Base-by-base conservation (phyloP, 2,888 invertebrate genomes). In the Pimpla rufipes region DNA sequence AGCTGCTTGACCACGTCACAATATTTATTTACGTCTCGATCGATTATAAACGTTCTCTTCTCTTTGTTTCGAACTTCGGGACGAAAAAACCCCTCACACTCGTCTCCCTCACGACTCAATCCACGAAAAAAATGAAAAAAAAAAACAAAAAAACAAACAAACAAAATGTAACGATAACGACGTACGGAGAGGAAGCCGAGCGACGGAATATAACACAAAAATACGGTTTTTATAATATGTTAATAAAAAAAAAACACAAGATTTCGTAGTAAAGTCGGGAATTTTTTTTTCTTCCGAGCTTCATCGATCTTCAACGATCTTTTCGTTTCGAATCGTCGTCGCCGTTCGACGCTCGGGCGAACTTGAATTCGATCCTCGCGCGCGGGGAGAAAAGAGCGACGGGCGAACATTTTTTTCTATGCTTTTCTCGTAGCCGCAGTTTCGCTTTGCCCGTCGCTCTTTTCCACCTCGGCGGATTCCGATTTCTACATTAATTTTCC, bases 11-110 rank as follows among this genome's bases (percentile, higher is more conserved):
- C 47, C 21, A 85, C 88, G 88, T 90, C 89, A 88, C 87, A 87
- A 86, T 92, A 92, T 91, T 92, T 91, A 92, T 92, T 91, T 91
- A 90, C 89, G 88, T 91, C 87, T 87, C 88, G 84, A 83, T 88
- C 87, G 89, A 87, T 68, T 67, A 62, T 62, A 16, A n/a, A 37
- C 37, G 35, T 62, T 62, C 16, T 62, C 16, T 40, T 18, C 16
- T 40, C 11, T 29, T 40, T 16, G 16, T 62, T 59, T 62, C 40
- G 18, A 62, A 40, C 16, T 37, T 40, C 59, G 37, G 37, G 59
- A 62, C 59, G 13, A 62, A 62, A 62, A 62, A 40, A 37, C 18
- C 57, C 29, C 35, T 18, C 16, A n/a, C 47, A 13, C n/a, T n/a
- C n/a, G n/a, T 29, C 29, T 29, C 29, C 29, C 29, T 29, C 29